Base-by-base conservation (phyloP, 2,888 invertebrate species). In the Ormia ochracea region DNA sequence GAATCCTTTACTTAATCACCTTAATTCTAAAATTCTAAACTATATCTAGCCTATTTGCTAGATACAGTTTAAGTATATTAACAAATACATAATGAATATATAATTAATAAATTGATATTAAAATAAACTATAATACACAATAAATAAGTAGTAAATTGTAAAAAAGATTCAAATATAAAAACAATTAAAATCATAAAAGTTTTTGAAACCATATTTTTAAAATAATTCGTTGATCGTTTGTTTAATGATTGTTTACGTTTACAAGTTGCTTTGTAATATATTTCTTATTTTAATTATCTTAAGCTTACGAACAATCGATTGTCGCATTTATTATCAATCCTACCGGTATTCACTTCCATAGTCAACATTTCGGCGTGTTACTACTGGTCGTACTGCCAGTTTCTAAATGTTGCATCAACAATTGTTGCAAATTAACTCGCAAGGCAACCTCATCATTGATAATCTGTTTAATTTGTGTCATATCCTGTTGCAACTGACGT, bases 391-490 rank as follows among this genome's bases (percentile, higher is more conserved):
- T 84, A 73, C 88, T 87, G 82, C 87, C 86, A 33, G 88, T 85
- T 84, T 90, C 90, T 81, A 90, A 84, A 84, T 90, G 90, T 83
- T 87, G 89, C 89, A 90, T 89, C 82, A 90, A 82, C 84, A 90
- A 83, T 82, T 89, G 89, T 76, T 90, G 90, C 81, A 90, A 84
- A 83, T 87, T 88, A 63, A 86, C 87, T 48, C 90, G 87, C 80
- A 90, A 83, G 33, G 89, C 88, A 1, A 89, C 87, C 83, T 90
- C 90, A 84, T 90, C 90, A 73, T 88, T 90, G 81, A 90, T 88
- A 84, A 90, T 89, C 81, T 88, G 85, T 84, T 90, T 90, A 76
- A 90, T 89, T 83, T 90, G 90, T 26, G 88, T 86, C 88, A 90
- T 88, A 78, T 90, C 90, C 85, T 88, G 88, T 78, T 90, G 90